Conservation (phyloP, 2,797 vertebrate genomes). For the Poecilia picta region DNA sequence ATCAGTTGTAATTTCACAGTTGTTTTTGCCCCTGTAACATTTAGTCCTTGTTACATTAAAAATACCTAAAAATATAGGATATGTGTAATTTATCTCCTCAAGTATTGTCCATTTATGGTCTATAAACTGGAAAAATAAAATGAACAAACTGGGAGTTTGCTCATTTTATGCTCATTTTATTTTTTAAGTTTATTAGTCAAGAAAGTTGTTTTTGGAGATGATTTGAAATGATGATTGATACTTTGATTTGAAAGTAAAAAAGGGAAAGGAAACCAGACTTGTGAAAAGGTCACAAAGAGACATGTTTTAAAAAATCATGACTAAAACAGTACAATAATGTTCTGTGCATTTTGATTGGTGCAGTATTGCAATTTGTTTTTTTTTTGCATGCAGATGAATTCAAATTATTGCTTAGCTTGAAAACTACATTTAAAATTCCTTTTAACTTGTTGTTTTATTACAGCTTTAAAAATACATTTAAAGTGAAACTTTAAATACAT, state of each 20-base stretch:
- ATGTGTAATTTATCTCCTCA: background rate
- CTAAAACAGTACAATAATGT: background rate
- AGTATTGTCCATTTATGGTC: background rate
- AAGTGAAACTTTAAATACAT: background rate
- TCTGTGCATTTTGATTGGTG: background rate
- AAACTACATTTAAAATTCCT: too few species aligned
- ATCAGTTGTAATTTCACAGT: background rate
- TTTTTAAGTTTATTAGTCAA: background rate
- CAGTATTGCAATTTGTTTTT: background rate
- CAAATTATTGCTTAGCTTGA: too few species aligned
- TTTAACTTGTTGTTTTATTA: too few species aligned
- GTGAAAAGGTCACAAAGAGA: constrained; percentile 6
- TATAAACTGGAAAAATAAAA: background rate
- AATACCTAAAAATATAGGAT: background rate
- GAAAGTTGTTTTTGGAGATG: background rate
- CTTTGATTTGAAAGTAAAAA: constrained; percentile 22
- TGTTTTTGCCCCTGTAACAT: constrained; percentile 6
- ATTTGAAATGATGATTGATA: too few species aligned
- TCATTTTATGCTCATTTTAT: too few species aligned
- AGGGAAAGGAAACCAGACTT: constrained; percentile 42
- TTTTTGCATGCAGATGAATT: constrained; percentile 10
- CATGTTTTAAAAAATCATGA: background rate
- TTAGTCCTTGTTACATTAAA: background rate
- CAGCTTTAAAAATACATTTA: too few species aligned
- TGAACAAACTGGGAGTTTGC: background rate